phyloP scores from a whole-genome alignment of 2,888 invertebrate genomes.

The Tinea trinotella region DNA sequence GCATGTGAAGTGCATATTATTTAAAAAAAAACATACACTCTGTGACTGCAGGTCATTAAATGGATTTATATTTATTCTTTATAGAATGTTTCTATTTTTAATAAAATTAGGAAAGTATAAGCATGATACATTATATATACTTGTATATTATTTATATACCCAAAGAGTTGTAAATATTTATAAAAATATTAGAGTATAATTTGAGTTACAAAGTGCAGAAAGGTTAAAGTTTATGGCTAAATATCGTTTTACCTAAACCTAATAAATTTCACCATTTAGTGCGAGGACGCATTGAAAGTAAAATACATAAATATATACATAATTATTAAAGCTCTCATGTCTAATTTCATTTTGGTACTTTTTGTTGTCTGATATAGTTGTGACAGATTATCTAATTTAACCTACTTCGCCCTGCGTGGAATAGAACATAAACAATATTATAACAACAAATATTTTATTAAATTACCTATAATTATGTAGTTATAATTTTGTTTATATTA shows the following conservation, averaged over 20 bases:
- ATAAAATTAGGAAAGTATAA: not conserved
- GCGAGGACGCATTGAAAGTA: conserved; percentile 4
- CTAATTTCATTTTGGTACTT: conserved; percentile 9
- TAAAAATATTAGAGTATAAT: conserved; percentile 7
- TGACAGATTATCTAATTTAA: not conserved
- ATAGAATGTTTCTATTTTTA: not conserved
- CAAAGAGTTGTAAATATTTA: conserved; percentile 12
- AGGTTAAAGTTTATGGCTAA: not conserved
- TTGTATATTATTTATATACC: conserved; percentile 2
- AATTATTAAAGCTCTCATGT: conserved; percentile 8
- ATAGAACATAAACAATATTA: not conserved
- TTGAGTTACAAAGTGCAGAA: not conserved
- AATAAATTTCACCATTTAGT: not conserved
- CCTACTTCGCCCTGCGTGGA: not conserved
- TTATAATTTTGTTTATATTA: not conserved
- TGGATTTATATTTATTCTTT: not conserved
- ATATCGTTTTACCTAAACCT: not conserved
- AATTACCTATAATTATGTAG: not conserved
- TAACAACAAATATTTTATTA: not conserved
- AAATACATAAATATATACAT: not conserved
- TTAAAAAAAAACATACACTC: not conserved
- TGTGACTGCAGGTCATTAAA: not conserved
- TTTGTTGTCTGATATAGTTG: conserved; percentile 7
- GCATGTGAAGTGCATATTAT: conserved; percentile 2
- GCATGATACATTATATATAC: not conserved